A percentile compares a stretch with the other conserved stretches of the same genome.
Conservation (phyloP, 2,113 vertebrate genomes). For the Bufo gargarizans region DNA sequence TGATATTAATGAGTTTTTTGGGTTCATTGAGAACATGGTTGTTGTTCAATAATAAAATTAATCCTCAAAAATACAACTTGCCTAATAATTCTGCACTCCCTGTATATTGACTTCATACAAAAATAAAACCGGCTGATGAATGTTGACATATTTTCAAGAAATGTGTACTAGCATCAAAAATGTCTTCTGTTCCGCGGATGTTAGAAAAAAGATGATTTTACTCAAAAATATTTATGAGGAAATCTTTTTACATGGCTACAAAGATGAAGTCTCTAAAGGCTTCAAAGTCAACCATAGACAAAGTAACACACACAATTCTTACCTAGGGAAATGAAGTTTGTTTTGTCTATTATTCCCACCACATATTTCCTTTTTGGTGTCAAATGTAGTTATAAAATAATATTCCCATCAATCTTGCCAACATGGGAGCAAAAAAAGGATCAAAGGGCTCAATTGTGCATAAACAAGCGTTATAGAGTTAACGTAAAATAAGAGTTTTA, state of each 20-base stretch:
- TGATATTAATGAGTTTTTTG: no score
- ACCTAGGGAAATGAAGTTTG: slow-evolving; percentile 43
- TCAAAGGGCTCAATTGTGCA: neutral
- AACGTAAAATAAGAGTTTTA: neutral
- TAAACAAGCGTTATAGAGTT: neutral
- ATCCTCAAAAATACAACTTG: no score
- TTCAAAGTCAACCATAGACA: slow-evolving; percentile 34
- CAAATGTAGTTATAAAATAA: neutral
- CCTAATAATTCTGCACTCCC: no score
- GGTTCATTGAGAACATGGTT: no score
- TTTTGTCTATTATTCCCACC: slow-evolving; percentile 43
- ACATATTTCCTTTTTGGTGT: slow-evolving; percentile 5
- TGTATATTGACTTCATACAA: no score
- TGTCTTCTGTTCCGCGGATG: neutral
- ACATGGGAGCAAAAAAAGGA: neutral
- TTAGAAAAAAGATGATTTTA: neutral
- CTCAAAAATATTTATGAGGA: neutral
- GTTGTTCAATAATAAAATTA: no score
- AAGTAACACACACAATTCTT: slow-evolving; percentile 59
- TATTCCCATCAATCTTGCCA: slow-evolving; percentile 14
- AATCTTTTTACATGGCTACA: neutral
- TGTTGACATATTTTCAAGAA: neutral
- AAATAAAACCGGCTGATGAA: neutral
- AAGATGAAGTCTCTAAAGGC: neutral
- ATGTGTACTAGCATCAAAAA: neutral